Evolutionary conservation across 2,888 invertebrate species (phyloP).

Genomic region (Caenorhabditis imperialis): DNA sequence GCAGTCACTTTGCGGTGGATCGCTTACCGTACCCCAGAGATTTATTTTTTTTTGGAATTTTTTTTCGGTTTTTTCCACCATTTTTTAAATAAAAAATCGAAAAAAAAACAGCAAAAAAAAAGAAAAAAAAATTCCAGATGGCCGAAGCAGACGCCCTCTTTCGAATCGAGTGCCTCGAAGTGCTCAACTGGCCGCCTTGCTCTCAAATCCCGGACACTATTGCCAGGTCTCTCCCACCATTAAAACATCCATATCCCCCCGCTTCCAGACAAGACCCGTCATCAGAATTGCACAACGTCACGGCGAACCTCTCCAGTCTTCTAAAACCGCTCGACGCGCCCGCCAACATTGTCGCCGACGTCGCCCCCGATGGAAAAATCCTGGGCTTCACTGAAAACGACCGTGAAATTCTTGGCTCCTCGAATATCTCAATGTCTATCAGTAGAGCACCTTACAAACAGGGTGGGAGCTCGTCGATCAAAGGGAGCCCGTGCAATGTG

Average conservation of each 20-base stretch:
- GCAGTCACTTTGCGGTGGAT: background rate
- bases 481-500: slow-evolving; percentile 68
- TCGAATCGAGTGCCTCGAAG: slow-evolving; percentile 41
- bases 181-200: slow-evolving; percentile 50
- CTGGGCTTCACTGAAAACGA: slow-evolving; percentile 19
- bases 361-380: slow-evolving; percentile 38
- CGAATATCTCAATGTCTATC: slow-evolving; percentile 59
- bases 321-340: slow-evolving; percentile 31
- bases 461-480: slow-evolving; percentile 37
- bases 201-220: slow-evolving; percentile 14
- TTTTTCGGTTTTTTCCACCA: background rate
- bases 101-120: slow-evolving; percentile 17
- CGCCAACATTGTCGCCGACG: slow-evolving; percentile 19
- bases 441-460: too few relatives aligned
- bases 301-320: slow-evolving; percentile 26
- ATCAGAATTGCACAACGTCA: slow-evolving; percentile 1
- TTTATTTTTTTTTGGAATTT: background rate
- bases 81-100: background rate
- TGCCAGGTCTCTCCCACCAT: slow-evolving; percentile 7
- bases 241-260: too few relatives aligned
- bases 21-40: background rate
- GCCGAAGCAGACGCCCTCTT: slow-evolving; percentile 38
- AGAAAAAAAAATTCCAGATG: too few relatives aligned
- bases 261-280: slow-evolving; percentile 39
- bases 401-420: slow-evolving; percentile 19